Percentiles rank a stretch among this genome's conserved stretches.
phyloP scores from a whole-genome alignment of 35 echinoderm and acorn worm genomes.

The Heliocidaris erythrogramma region DNA sequence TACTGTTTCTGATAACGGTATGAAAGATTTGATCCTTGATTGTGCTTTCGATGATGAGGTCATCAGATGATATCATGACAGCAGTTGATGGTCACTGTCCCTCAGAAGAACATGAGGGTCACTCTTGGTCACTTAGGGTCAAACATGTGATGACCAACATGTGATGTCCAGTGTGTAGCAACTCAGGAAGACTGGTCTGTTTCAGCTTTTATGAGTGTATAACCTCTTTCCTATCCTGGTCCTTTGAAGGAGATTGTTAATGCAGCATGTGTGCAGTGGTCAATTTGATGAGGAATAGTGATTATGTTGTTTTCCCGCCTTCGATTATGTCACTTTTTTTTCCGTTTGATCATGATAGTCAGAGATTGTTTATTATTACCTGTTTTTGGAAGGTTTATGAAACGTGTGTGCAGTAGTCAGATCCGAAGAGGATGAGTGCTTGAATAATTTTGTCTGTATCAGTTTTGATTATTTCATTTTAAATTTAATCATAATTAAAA shows the following conservation, averaged over 20 bases:
- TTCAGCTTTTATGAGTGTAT: not conserved
- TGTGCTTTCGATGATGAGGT: not conserved
- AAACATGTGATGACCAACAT: not conserved
- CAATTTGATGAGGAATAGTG: not conserved
- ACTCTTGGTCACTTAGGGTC: not conserved
- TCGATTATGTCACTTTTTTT: not conserved
- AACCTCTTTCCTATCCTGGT: not conserved
- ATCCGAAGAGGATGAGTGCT: too few species aligned
- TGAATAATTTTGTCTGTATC: too few species aligned
- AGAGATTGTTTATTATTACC: too few species aligned
- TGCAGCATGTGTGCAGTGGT: not conserved
- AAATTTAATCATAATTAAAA: too few species aligned
- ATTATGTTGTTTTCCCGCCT: not conserved
- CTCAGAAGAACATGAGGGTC: not conserved
- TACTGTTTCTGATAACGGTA: not conserved
- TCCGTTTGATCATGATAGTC: not conserved
- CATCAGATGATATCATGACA: not conserved
- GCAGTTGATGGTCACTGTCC: not conserved
- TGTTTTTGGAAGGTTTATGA: too few species aligned
- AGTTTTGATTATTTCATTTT: too few species aligned
- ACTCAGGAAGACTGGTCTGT: not conserved
- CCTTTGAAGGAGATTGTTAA: not conserved
- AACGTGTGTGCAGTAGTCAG: too few species aligned
- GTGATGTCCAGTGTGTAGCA: not conserved
- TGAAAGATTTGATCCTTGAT: not conserved